Conservation (phyloP, 2,888 invertebrate genomes). For the Apamea epomidion region DNA sequence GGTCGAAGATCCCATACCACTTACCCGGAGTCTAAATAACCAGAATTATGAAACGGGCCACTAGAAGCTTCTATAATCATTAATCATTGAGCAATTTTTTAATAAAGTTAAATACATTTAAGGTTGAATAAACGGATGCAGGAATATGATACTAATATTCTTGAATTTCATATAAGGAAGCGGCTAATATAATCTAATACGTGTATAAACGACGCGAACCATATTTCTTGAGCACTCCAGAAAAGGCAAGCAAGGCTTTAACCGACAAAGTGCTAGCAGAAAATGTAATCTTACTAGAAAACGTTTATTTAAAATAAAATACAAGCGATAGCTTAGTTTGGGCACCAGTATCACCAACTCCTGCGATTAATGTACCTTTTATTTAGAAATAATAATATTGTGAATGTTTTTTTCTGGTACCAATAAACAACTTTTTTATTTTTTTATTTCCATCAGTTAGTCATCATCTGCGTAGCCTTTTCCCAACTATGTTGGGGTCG, state of each 20-base stretch:
- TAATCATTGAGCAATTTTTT: conserved; percentile 22
- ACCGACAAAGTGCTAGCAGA: conserved; percentile 8
- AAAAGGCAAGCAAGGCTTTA: conserved; percentile 35
- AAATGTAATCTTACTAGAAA: conserved; percentile 42
- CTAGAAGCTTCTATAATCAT: neutral
- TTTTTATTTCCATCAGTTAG: too few relatives aligned
- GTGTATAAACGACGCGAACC: conserved; percentile 46
- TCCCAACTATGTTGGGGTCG: neutral
- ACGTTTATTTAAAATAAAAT: too few relatives aligned
- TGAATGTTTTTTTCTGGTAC: too few relatives aligned
- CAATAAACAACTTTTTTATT: too few relatives aligned
- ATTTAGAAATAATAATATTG: too few relatives aligned
- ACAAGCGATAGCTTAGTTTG: too few relatives aligned
- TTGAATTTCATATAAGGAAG: conserved; percentile 34
- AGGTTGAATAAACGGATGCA: conserved; percentile 12
- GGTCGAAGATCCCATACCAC: conserved; percentile 29
- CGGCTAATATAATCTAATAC: conserved; percentile 53
- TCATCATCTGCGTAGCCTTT: too few relatives aligned
- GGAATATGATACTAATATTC: conserved; percentile 50
- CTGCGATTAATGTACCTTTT: too few relatives aligned
- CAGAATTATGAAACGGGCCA: conserved; percentile 29
- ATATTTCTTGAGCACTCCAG: conserved; percentile 39
- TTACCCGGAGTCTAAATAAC: conserved; percentile 7
- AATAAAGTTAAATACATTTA: conserved; percentile 11
- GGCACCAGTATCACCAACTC: too few relatives aligned